Evolutionary conservation across 2,113 vertebrate species (phyloP), one percentile per base, ranked within the genome.

Genomic region (Etheostoma spectabile): DNA sequence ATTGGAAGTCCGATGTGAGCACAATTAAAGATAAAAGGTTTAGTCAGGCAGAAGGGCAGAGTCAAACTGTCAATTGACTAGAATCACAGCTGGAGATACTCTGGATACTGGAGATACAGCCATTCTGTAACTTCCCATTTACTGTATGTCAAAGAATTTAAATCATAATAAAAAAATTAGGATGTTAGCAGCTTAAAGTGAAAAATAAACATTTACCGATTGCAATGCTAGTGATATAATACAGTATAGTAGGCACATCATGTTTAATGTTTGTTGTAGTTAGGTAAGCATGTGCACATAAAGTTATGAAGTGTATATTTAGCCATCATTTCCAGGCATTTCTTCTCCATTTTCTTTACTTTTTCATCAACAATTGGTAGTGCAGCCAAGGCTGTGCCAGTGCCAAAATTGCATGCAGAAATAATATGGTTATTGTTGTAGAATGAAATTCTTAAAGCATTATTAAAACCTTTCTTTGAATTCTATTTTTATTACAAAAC

Each of bases 11-110:
- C 87, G 90, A 86, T 89, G 85, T 84, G 93, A 83, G 85, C 86
- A 87, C 92, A 91, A 90, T 92, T 92, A 91, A 92, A 90, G 88
- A 92, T 92, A 91, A 93, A 93, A 92, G 93, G 91, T 93, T 94
- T 93, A 84, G 82, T 93, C 86, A 90, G 88, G 91, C 91, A 80
- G 91, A 93, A 93, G 83, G 72, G 75, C 72, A 79, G 86, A 93
- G 93, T 93, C 90, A 92, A 91, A 92, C 87, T 88, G 87, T 84
- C 84, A 86, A 89, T 92, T 91, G 85, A 86, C 73, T 74, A 55
- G 70, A 87, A 88, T 80, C 83, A 79, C 73, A 86, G 80, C 56
- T 33, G 57, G 84, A 77, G 62, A 83, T 60, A 64, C 53, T 79
- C 70, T 38, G 8, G 38, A 38, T 38, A 38, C 38, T 38, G 8